Base-by-base conservation (phyloP, 2,113 vertebrate genomes). In the Propithecus coquereli region DNA sequence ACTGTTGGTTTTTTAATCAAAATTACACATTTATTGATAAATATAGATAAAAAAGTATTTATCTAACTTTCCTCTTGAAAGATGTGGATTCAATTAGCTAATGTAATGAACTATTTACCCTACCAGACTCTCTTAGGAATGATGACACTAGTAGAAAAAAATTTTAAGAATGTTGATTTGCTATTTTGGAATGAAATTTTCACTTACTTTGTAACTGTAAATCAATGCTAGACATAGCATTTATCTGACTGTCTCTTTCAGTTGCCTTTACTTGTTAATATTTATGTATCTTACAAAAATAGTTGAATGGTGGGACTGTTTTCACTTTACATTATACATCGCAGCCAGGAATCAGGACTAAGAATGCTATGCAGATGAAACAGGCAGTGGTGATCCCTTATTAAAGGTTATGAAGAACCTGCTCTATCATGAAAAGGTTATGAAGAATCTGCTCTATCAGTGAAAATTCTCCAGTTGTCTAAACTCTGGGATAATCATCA, bases 11-110 rank as follows among this genome's bases (percentile, higher is more conserved):
- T 90, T 61, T 94, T 76, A 94, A 94, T 97, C 90, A 96, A 94
- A 97, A 97, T 59, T 59, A 54, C n/a, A 96, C 6, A 98, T 97
- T 98, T 18, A 98, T 96, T 98, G 83, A 97, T 97, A 97, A 95
- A 95, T 97, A 84, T 93, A 77, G 68, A 80, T 94, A 61, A 98
- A 97, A 97, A 96, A 61, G n/a, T 94, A 87, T 63, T 90, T 98
- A 96, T 94, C 94, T 97, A 5, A 1, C 90, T 90, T 97, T 97
- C 77, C 95, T 54, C 95, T 97, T 96, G 73, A 97, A 98, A 97
- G 43, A 93, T 92, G 92, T 94, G 94, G 61, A 97, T 97, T 96
- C 34, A 96, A 34, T 93, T 97, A 95, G 81, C 83, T 98, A 93
- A 98, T 95, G 82, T 52, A 47, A 70, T 37, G 79, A 65, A 96